Percentiles rank a stretch among this genome's conserved stretches.
phyloP scores from a whole-genome alignment of 1,140 invertebrate species.

The Psilanteris sp. region DNA sequence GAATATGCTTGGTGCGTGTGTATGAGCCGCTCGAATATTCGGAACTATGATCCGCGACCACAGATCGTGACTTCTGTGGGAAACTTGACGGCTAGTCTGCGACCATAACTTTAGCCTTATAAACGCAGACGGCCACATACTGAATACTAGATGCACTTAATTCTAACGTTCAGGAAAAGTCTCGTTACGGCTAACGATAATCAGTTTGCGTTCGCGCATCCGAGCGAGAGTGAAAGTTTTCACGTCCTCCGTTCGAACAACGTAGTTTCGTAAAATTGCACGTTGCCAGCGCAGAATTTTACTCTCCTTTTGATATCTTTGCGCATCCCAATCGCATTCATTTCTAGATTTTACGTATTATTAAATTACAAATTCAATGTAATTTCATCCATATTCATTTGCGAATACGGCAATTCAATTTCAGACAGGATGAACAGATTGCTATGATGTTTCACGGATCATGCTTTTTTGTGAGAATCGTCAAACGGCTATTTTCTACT shows the following conservation, averaged over 20 bases:
- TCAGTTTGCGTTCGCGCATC: constrained; percentile 33
- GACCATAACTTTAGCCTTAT: constrained; percentile 48
- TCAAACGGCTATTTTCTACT: constrained; percentile 54
- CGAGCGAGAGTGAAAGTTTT: constrained; percentile 57
- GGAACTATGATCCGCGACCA: constrained; percentile 77
- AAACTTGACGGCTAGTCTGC: constrained; percentile 69
- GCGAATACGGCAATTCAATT: constrained; percentile 40
- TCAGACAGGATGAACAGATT: constrained; percentile 54
- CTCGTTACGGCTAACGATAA: constrained; percentile 53
- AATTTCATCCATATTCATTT: constrained; percentile 56
- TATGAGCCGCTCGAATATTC: constrained; percentile 53
- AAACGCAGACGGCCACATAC: constrained; percentile 43
- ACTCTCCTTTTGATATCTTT: constrained; percentile 48
- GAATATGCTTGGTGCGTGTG: constrained; percentile 29
- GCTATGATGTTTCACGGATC: constrained; percentile 52
- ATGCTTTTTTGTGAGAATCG: constrained; percentile 53
- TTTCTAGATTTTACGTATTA: constrained; percentile 46
- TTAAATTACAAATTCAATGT: constrained; percentile 59
- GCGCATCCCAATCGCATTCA: constrained; percentile 44
- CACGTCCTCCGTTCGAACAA: constrained; percentile 27
- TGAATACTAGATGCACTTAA: constrained; percentile 32
- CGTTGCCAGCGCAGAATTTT: constrained; percentile 12
- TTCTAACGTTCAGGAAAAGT: constrained; percentile 57
- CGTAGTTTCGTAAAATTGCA: constrained; percentile 33
- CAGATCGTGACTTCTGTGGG: constrained; percentile 80